A percentile compares a stretch with the other conserved stretches of the same genome.
These are phyloP conservation scores for Rhagoletis pomonella DNA, from an alignment of 1,140 invertebrate species.

Conservation along the genomic window DNA sequence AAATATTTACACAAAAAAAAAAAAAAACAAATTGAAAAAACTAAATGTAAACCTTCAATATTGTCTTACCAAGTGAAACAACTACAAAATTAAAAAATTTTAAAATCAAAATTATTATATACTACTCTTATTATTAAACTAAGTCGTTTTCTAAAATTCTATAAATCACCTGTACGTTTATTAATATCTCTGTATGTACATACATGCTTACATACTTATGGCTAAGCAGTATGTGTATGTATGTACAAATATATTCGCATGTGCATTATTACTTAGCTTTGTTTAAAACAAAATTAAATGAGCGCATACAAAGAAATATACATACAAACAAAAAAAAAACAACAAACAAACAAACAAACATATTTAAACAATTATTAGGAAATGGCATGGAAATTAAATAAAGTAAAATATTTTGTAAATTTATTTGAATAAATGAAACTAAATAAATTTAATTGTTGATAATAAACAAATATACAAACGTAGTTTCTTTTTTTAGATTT, in stretches of 20 bases:
- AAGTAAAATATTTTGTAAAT: conserved; percentile 34
- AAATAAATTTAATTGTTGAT: conserved; percentile 42
- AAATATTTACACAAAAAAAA: conserved; percentile 10
- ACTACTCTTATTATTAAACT: conserved; percentile 48
- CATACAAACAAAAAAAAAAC: not conserved
- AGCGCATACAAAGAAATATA: conserved; percentile 43
- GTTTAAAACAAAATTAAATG: conserved; percentile 14
- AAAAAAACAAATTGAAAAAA: not conserved
- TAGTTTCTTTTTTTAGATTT: not conserved
- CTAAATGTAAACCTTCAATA: conserved; percentile 28
- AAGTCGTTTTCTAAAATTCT: conserved; percentile 50
- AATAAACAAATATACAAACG: not conserved
- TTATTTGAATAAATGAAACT: conserved; percentile 39
- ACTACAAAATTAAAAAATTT: not conserved
- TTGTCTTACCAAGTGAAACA: conserved; percentile 46
- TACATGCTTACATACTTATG: conserved; percentile 2
- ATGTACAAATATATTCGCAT: conserved; percentile 53
- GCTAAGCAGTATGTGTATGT: conserved; percentile 31
- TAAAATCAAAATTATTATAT: conserved; percentile 56
- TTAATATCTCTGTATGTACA: conserved; percentile 53
- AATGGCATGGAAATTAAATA: conserved; percentile 42
- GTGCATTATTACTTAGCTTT: conserved; percentile 48
- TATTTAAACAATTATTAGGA: conserved; percentile 15
- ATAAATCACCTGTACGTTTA: conserved; percentile 49
- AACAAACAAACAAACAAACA: conserved; percentile 24